Conservation (phyloP, 2,888 invertebrate genomes). For the Metallyticus violacea region DNA sequence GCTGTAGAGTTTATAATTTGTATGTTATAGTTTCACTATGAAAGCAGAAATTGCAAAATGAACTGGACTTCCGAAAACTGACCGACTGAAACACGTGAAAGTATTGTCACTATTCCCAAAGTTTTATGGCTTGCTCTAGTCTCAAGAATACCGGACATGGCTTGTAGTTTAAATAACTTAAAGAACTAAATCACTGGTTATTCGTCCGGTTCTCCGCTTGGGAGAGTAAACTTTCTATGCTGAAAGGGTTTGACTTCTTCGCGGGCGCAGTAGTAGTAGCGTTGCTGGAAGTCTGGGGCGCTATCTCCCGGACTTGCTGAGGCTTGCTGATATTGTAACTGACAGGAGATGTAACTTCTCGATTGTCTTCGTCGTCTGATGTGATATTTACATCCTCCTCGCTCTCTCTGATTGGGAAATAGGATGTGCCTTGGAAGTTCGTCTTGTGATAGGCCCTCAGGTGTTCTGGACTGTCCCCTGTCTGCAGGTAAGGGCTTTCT, state of each 20-base stretch:
- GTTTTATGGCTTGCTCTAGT: too few species aligned
- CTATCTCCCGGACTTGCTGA: neutral
- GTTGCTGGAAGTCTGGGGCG: neutral
- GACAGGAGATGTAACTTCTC: neutral
- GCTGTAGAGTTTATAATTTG: too few species aligned
- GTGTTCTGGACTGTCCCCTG: neutral
- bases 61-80: neutral
- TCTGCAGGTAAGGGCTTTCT: too few species aligned
- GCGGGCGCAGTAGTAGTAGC: neutral
- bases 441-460: neutral
- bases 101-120: too few species aligned
- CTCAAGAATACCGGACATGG: too few species aligned
- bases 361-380: neutral
- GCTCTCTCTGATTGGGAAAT: neutral
- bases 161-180: too few species aligned
- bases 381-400: neutral
- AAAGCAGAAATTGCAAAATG: neutral
- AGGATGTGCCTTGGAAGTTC: neutral
- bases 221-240: slow-evolving; percentile 37
- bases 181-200: neutral
- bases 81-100: too few species aligned
- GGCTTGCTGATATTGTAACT: neutral
- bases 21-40: too few species aligned
- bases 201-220: slow-evolving; percentile 12
- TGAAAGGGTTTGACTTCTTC: slow-evolving; percentile 36